Base-by-base conservation (phyloP, 2,888 invertebrate species). In the Tetranychus piercei region DNA sequence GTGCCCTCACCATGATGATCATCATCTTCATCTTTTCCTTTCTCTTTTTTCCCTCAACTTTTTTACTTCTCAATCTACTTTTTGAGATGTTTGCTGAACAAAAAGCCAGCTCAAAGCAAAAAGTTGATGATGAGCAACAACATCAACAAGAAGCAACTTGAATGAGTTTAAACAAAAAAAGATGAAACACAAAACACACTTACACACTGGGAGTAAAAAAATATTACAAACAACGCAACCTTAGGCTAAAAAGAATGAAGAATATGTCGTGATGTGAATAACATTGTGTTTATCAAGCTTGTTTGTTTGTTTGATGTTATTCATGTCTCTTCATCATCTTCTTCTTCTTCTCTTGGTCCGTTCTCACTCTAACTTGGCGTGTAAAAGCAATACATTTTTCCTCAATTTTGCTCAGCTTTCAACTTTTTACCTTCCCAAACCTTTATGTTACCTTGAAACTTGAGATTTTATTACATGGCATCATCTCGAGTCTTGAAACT, bases 1-100 rank as follows among this genome's bases (percentile, higher is more conserved):
- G 11, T 15, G 15, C 55, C 2, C 55, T 55, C 55, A 55, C 55
- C 55, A 9, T 45, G 45, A 45, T 45, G 7, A 45, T 55, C 55
- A 55, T 55, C 45, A 45, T 45, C 3, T 43, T 20, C 15, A 67
- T 69, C 67, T 9, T 18, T 20, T 9, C 15, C 20, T 44, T 6
- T 18, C 66, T 69, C 44, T 74, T 44, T 67, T n/a, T 20, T 67
- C 65, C 18, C 9, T 15, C 65, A 22, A 73, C 43, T 73, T 22
- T n/a, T 18, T 69, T 15, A 22, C 34, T 34, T 15, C n/a, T 23
- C 34, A 34, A 15, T 23, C 34, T 15, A 69, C 22, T 23, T 9
- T 45, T 9, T 73, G n/a, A 64, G 20, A 7, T 73, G 73, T 55
- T 43, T 73, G 34, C 15, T 23, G 23, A 67, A 23, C 67, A 67